Conservation (phyloP, 1,140 invertebrate genomes). For the Pseudomyrmex cubaensis region DNA sequence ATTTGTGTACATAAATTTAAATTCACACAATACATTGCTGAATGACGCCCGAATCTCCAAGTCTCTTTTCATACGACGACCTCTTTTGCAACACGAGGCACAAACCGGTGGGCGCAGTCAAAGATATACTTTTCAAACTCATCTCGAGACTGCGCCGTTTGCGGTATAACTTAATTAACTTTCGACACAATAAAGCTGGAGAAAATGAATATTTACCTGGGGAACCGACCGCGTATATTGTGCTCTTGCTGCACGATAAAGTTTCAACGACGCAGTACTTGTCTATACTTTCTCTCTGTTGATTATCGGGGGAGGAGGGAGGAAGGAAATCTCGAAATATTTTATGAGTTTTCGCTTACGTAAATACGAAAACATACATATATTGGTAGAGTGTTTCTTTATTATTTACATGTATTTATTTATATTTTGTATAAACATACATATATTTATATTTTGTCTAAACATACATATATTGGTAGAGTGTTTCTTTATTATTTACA, state of each 20-base stretch:
- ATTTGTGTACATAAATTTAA: not conserved
- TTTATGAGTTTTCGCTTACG: not conserved
- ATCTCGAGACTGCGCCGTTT: not conserved
- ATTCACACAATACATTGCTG: not conserved
- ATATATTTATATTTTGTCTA: no score
- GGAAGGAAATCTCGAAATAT: not conserved
- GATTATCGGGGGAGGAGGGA: not conserved
- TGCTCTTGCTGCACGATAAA: not conserved
- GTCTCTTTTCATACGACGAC: not conserved
- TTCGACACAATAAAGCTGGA: conserved; percentile 12
- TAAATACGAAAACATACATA: not conserved
- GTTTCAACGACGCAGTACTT: not conserved
- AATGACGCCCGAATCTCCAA: not conserved
- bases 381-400: no score
- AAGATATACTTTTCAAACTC: conserved; percentile 38
- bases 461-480: no score
- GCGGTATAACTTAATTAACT: conserved; percentile 31
- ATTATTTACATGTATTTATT: no score
- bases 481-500: no score
- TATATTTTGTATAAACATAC: not conserved
- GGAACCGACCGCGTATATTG: not conserved
- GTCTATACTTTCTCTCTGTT: conserved; percentile 7
- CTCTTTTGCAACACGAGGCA: not conserved
- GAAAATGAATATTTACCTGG: conserved; percentile 29
- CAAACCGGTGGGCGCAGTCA: not conserved